Evolutionary conservation across 2,113 vertebrate species (phyloP).

Genomic region (Deroptyus accipitrinus): DNA sequence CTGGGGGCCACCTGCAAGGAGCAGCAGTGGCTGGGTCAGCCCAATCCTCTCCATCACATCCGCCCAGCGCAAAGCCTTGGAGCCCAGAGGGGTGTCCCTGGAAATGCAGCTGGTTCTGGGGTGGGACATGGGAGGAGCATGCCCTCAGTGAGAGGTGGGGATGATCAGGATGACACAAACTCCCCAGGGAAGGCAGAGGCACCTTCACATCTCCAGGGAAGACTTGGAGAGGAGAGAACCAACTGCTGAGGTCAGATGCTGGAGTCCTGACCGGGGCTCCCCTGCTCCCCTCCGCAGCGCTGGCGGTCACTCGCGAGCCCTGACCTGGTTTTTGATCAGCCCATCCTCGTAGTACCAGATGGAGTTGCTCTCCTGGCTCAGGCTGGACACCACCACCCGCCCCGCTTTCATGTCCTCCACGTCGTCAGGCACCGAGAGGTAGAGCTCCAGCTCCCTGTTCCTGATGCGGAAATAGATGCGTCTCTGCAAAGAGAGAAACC

Average conservation of each 20-base stretch:
- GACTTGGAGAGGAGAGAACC: background rate
- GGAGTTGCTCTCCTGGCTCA: slow-evolving; percentile 78
- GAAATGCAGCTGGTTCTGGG: background rate
- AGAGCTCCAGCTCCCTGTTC: slow-evolving; percentile 79
- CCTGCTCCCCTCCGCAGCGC: accelerated
- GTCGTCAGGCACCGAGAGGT: slow-evolving; percentile 81
- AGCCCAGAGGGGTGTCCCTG: background rate
- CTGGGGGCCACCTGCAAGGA: slow-evolving; percentile 76
- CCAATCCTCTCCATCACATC: accelerated
- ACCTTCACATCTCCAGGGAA: background rate
- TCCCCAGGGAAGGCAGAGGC: background rate
- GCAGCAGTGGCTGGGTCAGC: background rate
- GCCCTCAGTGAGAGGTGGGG: background rate
- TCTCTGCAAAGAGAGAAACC: slow-evolving; percentile 73
- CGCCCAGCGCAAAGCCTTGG: accelerated
- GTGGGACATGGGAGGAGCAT: background rate
- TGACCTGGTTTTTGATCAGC: slow-evolving; percentile 91
- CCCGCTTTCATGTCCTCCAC: slow-evolving; percentile 90
- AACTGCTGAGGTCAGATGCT: background rate
- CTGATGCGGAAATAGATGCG: slow-evolving; percentile 83
- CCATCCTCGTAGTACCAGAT: slow-evolving; percentile 93
- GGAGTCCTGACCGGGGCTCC: background rate
- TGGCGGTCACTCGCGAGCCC: background rate
- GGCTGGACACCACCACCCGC: slow-evolving; percentile 82
- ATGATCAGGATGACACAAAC: background rate